Base-by-base conservation (phyloP, 1,140 invertebrate species). In the Plodia interpunctella region DNA sequence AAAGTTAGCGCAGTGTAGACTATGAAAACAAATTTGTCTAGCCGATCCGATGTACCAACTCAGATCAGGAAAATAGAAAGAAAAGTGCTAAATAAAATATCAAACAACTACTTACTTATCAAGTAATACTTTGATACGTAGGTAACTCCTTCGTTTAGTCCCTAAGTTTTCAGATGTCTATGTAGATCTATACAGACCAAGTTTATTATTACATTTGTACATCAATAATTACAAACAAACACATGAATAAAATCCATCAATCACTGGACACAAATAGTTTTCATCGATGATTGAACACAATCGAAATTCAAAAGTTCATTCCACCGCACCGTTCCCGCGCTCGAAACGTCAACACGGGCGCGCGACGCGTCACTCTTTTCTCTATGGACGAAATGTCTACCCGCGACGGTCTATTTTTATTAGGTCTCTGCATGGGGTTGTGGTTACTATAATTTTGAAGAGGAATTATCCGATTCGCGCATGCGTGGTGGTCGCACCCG, bases 391-490 rank as follows among this genome's bases (percentile, higher is more conserved):
- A 75, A 73, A 78, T 79, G 76, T 72, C 71, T 52, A 69, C 60
- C 49, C 13, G 15, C 20, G 57, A 59, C 54, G 62, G 60, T 73
- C 76, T 83, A 84, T 84, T 84, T 84, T 80, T 78, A 80, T 72
- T 74, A 57, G 53, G 72, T 68, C 80, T 83, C 75, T 73, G 83
- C 82, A 82, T 84, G 82, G 80, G 83, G 83, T 83, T 70, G 71
- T 62, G 59, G 61, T 67, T 66, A 60, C 62, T 71, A 66, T 81
- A 78, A 83, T 83, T n/a, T 85, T 83, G 62, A 80, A 74, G 74
- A 75, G 76, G 62, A 73, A 86, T 83, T 87, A 85, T 75, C 68
- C 52, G 66, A 76, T 76, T 73, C 80, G 78, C 81, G 84, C 84
- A 87, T 87, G 83, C 84, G 82, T 77, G 79, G 83, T 87, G 81